These are phyloP conservation scores for Calephelis virginiensis DNA, from an alignment of 1,140 invertebrate species.

Conservation along the genomic window DNA sequence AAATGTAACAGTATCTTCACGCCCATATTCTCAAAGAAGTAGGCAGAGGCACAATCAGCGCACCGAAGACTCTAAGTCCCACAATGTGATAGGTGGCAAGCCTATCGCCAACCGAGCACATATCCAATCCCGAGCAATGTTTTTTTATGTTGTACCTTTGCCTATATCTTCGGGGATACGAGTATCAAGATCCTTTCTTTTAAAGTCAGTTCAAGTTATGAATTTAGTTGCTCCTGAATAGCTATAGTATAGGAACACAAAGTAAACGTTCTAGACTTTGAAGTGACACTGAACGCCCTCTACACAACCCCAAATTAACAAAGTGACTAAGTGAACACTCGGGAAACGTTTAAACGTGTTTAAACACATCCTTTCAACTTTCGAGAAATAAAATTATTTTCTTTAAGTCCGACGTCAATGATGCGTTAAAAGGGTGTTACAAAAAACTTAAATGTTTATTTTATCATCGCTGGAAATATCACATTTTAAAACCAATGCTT, in stretches of 20 bases:
- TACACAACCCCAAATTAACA: conserved; percentile 35
- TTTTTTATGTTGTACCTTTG: too few species aligned
- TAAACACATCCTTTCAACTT: conserved; percentile 41
- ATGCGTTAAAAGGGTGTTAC: conserved; percentile 17
- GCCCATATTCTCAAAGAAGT: too few species aligned
- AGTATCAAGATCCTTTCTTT: too few species aligned
- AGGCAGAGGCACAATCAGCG: too few species aligned
- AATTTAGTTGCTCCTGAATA: background rate
- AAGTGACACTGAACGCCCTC: conserved; percentile 24
- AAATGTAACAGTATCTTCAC: too few species aligned
- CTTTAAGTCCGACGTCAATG: conserved; percentile 18
- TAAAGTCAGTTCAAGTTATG: too few species aligned
- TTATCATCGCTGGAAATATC: conserved; percentile 10
- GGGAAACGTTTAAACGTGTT: conserved; percentile 33
- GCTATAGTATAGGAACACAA: background rate
- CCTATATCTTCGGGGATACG: too few species aligned
- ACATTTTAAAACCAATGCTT: conserved; percentile 3
- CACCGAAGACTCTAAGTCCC: too few species aligned
- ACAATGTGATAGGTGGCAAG: too few species aligned
- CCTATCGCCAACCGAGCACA: too few species aligned
- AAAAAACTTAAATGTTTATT: conserved; percentile 25
- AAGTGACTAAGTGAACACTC: conserved; percentile 43
- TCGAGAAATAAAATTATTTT: conserved; percentile 26
- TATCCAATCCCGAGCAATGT: too few species aligned
- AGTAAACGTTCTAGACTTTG: conserved; percentile 9